Evolutionary conservation across 2,113 vertebrate species (phyloP).

Genomic region (Psittacara wagleri): DNA sequence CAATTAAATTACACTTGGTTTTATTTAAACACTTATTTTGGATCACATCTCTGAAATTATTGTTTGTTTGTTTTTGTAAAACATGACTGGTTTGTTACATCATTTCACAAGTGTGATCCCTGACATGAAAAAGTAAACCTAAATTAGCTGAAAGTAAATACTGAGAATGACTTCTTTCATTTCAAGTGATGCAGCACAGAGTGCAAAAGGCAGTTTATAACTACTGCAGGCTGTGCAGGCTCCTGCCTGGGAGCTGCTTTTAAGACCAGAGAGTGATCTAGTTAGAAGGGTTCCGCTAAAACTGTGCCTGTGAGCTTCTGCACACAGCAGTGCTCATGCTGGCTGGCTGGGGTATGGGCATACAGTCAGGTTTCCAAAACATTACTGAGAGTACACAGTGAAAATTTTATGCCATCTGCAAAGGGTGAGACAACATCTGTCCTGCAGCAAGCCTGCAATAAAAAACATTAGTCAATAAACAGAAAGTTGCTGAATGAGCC

Average conservation of each 20-base stretch:
- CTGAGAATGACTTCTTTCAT: not conserved
- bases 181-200: not conserved
- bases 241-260: not conserved
- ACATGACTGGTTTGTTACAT: not conserved
- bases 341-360: not conserved
- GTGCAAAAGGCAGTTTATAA: not conserved
- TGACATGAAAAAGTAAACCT: slow-evolving; percentile 1
- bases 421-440: not conserved
- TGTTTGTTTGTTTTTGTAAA: slow-evolving; percentile 38
- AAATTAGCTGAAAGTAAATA: slow-evolving; percentile 17
- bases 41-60: not conserved
- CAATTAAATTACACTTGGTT: not conserved
- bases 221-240: not conserved
- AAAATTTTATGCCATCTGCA: not conserved
- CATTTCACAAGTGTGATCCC: not conserved
- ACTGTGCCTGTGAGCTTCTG: not conserved
- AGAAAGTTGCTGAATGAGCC: not conserved
- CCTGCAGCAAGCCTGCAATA: not conserved
- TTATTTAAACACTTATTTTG: slow-evolving; percentile 21
- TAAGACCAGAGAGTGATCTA: not conserved
- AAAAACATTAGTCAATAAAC: not conserved
- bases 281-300: not conserved
- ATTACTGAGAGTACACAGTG: not conserved
- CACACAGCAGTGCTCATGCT: not conserved
- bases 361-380: not conserved